Evolutionary conservation across 2,797 vertebrate genomes (phyloP).

Genomic region (Hippocampus kuda): DNA sequence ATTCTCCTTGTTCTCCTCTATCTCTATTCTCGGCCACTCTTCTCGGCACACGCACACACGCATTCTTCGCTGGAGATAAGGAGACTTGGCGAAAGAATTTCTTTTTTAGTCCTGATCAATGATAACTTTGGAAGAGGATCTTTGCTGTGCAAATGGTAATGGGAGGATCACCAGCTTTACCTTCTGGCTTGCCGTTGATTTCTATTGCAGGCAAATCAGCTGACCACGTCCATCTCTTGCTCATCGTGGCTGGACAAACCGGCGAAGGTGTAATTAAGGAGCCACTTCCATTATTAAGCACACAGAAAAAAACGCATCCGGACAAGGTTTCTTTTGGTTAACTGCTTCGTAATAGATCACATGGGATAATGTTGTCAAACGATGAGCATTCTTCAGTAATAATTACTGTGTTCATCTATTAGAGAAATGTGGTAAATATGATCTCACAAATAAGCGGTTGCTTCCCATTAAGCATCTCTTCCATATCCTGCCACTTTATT

Average conservation of each 20-base stretch:
- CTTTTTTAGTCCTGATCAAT: conserved; percentile 40
- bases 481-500: conserved; percentile 20
- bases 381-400: background rate
- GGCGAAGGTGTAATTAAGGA: background rate
- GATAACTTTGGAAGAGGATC: conserved; percentile 37
- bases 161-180: background rate
- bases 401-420: background rate
- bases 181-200: conserved; percentile 5
- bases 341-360: background rate
- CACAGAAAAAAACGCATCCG: background rate
- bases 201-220: conserved; percentile 11
- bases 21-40: conserved; percentile 25
- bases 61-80: conserved; percentile 51
- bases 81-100: conserved; percentile 43
- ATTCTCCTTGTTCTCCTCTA: conserved; percentile 20
- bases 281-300: background rate
- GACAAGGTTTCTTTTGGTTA: background rate
- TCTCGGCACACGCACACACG: conserved; percentile 25
- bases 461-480: conserved; percentile 31
- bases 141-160: background rate
- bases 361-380: background rate
- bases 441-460: no score
- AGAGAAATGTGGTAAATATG: background rate
- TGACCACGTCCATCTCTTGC: background rate
- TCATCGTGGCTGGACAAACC: background rate